phyloP scores from a whole-genome alignment of 2,797 vertebrate species.

The Acanthurus leucopareius region DNA sequence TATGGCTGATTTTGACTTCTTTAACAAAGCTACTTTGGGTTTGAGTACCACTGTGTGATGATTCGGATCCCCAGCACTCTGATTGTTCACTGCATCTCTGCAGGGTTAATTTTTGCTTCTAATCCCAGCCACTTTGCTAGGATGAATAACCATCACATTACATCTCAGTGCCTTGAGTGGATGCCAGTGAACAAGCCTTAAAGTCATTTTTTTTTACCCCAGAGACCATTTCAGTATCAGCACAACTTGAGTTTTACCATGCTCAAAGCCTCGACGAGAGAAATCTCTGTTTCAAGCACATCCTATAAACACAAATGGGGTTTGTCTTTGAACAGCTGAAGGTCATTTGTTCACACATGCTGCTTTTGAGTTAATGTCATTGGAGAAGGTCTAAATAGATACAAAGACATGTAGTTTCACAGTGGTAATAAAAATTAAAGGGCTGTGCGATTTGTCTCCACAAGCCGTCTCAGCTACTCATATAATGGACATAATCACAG shows the following conservation, averaged over 20 bases:
- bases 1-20: not conserved
- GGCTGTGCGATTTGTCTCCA: not conserved
- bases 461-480: not conserved
- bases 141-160: not conserved
- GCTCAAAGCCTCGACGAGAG: conserved; percentile 76
- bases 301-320: conserved; percentile 70
- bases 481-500: not conserved
- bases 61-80: conserved; percentile 11
- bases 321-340: conserved; percentile 24
- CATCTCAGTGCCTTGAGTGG: not conserved
- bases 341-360: not conserved
- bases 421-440: not conserved
- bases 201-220: not conserved
- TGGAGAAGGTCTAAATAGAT: not conserved
- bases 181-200: conserved; percentile 55
- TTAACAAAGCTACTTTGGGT: not conserved
- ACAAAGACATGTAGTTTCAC: not conserved
- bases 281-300: conserved; percentile 74
- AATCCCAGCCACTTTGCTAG: not conserved
- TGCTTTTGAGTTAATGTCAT: not conserved
- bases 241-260: conserved; percentile 69
- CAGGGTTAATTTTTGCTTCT: no score
- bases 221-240: not conserved
- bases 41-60: conserved; percentile 36
- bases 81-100: conserved; percentile 54